Conservation (phyloP, 2,797 vertebrate genomes). For the Paguma larvata region DNA sequence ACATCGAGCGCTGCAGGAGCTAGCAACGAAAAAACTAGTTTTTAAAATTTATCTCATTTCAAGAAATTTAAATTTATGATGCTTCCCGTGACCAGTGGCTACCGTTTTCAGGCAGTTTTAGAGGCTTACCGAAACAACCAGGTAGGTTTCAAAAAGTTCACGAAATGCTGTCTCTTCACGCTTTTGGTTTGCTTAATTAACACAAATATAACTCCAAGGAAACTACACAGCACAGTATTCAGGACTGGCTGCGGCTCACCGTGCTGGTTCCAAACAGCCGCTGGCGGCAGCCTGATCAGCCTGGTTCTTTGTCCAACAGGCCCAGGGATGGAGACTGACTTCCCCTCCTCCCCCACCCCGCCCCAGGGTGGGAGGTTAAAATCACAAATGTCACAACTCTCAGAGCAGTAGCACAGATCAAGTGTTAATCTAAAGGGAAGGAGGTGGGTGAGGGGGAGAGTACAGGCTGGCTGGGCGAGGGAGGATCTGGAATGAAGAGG, state of each 20-base stretch:
- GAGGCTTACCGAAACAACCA: background rate
- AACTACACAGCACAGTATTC: background rate
- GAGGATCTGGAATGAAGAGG: conserved; percentile 75
- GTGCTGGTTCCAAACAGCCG: background rate
- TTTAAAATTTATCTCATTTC: conserved; percentile 18
- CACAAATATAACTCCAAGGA: conserved; percentile 43
- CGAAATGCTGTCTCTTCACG: background rate
- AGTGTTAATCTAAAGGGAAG: conserved; percentile 84
- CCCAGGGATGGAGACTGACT: conserved; percentile 40
- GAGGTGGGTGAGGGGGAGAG: background rate
- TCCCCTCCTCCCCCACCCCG: background rate
- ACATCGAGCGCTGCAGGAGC: too few species aligned
- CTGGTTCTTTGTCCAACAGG: conserved; percentile 54
- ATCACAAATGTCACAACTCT: conserved; percentile 86
- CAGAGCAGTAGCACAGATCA: conserved; percentile 80
- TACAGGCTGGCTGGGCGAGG: conserved; percentile 35
- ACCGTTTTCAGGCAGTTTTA: background rate
- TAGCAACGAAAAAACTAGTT: background rate
- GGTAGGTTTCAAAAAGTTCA: background rate
- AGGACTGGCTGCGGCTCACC: background rate
- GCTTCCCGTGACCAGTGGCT: background rate
- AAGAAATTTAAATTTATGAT: background rate
- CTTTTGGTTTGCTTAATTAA: conserved; percentile 59
- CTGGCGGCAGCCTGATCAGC: background rate
- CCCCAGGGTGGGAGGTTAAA: conserved; percentile 84